Evolutionary conservation across 2,888 invertebrate species (phyloP).

Genomic region (Bembecia ichneumoniformis): DNA sequence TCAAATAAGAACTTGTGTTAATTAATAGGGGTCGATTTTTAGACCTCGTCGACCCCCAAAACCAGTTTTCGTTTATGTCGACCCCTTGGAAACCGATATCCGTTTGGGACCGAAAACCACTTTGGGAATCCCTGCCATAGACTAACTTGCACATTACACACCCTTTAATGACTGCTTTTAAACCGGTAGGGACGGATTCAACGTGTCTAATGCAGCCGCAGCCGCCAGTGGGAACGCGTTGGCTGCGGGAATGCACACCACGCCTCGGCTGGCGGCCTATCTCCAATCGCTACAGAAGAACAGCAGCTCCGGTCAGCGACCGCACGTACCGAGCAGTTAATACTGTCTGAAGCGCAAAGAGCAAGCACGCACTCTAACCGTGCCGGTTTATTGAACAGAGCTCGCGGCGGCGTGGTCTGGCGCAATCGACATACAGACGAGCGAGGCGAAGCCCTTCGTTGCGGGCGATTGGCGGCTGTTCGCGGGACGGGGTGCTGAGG

Average conservation of each 20-base stretch:
- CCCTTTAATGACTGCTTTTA: too few relatives aligned
- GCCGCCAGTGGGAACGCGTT: constrained; percentile 22
- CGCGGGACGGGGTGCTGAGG: constrained; percentile 27
- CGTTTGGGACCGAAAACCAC: too few relatives aligned
- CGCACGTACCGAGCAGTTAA: background rate
- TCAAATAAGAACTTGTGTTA: too few relatives aligned
- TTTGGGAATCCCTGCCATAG: too few relatives aligned
- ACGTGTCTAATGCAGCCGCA: constrained; percentile 28
- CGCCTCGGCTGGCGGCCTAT: constrained; percentile 66
- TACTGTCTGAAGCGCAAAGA: constrained; percentile 1
- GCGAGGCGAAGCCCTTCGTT: constrained; percentile 4
- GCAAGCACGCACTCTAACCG: constrained; percentile 4
- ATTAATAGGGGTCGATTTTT: too few relatives aligned
- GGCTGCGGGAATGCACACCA: constrained; percentile 50
- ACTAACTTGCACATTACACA: too few relatives aligned
- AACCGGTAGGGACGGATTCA: constrained; percentile 29
- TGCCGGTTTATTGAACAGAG: constrained; percentile 12
- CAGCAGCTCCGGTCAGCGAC: constrained; percentile 36
- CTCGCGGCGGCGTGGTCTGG: constrained; percentile 17
- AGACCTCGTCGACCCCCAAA: too few relatives aligned
- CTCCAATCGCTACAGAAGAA: constrained; percentile 66
- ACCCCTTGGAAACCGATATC: too few relatives aligned
- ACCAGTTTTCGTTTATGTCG: too few relatives aligned
- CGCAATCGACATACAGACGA: constrained; percentile 1
- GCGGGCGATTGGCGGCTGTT: constrained; percentile 30